Evolutionary conservation across 1,140 invertebrate genomes (phyloP).

Genomic region (Bombus polaris): DNA sequence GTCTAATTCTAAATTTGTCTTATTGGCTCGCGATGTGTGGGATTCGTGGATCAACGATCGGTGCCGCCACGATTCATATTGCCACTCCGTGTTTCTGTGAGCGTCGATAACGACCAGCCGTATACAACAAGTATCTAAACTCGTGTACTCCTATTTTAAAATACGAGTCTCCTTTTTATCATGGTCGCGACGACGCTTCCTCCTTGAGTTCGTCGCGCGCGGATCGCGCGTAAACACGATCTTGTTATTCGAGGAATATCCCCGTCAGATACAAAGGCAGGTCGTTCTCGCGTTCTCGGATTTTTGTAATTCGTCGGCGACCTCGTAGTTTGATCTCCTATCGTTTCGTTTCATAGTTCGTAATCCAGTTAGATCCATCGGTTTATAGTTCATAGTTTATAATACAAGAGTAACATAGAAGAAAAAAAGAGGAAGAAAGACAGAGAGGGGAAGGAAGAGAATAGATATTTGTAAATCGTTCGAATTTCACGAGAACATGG

Average conservation of each 20-base stretch:
- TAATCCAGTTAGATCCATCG: too few relatives aligned
- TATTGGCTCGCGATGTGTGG: too few relatives aligned
- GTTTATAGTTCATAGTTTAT: too few relatives aligned
- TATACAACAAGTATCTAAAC: not conserved
- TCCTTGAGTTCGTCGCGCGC: slow-evolving; percentile 21
- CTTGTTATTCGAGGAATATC: slow-evolving; percentile 73
- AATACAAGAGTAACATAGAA: too few relatives aligned
- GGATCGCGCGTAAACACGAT: slow-evolving; percentile 67
- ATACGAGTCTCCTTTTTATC: slow-evolving; percentile 42
- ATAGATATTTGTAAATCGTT: not conserved
- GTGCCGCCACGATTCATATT: not conserved
- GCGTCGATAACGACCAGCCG: slow-evolving; percentile 8
- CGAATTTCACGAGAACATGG: not conserved
- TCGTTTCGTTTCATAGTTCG: too few relatives aligned
- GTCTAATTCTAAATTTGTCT: too few relatives aligned
- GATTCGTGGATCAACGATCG: not conserved
- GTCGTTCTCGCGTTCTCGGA: too few relatives aligned
- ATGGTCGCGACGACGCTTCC: slow-evolving; percentile 22
- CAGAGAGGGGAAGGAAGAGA: not conserved
- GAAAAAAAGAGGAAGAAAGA: not conserved
- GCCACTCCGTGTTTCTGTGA: not conserved
- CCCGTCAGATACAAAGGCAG: slow-evolving; percentile 49
- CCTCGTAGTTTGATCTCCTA: too few relatives aligned
- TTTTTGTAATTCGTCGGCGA: too few relatives aligned
- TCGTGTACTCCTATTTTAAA: slow-evolving; percentile 20